Evolutionary conservation across 1,140 invertebrate genomes (phyloP).

Genomic region (Cyclina sinensis): DNA sequence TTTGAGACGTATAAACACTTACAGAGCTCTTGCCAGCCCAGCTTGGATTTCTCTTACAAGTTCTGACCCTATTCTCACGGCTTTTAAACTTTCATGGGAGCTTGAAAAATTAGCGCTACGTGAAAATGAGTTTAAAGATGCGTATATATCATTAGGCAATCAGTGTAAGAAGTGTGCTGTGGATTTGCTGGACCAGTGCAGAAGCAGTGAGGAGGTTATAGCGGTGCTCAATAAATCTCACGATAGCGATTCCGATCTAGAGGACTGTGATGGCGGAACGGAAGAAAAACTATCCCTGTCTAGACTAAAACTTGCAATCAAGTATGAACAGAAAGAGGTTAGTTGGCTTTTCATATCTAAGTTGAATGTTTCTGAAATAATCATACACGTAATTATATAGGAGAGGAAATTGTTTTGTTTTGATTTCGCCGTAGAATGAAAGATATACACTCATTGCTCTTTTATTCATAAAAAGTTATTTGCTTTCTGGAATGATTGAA

Average conservation of each 20-base stretch:
- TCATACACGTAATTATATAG: too few relatives aligned
- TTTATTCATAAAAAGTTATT: too few relatives aligned
- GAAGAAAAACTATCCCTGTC: constrained; percentile 81
- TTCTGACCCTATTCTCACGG: constrained; percentile 90
- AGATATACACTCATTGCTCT: too few relatives aligned
- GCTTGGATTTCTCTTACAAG: constrained; percentile 90
- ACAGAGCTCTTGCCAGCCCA: constrained; percentile 85
- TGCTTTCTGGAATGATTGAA: too few relatives aligned
- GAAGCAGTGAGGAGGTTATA: constrained; percentile 85
- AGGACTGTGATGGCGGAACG: neutral
- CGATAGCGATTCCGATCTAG: constrained; percentile 69
- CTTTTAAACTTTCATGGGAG: constrained; percentile 89
- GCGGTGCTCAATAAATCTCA: constrained; percentile 84
- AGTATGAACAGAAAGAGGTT: constrained; percentile 87
- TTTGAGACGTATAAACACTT: constrained; percentile 85
- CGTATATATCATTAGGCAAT: constrained; percentile 88
- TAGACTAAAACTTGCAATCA: constrained; percentile 85
- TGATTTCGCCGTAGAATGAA: too few relatives aligned
- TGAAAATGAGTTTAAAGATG: constrained; percentile 89
- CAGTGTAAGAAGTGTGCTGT: constrained; percentile 87
- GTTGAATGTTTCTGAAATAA: too few relatives aligned
- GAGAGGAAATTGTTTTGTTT: too few relatives aligned
- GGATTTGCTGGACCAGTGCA: constrained; percentile 85
- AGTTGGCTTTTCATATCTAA: too few relatives aligned
- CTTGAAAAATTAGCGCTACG: constrained; percentile 85